Base-by-base conservation (phyloP, 1,140 invertebrate species). In the Pseudomyrmex concolor region DNA sequence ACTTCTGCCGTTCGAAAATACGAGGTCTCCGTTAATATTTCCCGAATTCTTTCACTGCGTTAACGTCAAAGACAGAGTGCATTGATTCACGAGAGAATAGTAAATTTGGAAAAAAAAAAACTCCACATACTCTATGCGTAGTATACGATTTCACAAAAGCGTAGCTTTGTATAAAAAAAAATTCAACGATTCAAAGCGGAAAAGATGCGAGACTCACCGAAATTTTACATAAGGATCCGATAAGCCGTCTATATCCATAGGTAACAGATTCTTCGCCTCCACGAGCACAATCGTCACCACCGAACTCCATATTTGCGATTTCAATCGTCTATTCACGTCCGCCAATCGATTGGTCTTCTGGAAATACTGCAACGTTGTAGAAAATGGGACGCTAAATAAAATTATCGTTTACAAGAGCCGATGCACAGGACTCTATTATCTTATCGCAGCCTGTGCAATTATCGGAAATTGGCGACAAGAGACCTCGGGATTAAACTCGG, bases 161-260 rank as follows among this genome's bases (percentile, higher is more conserved):
- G 34, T 0, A 34, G 7, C 34, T 34, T 34, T 7, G 34, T 5
- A 22, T 51, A 15, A 48, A 22, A 22, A 22, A 10, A 50, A 10
- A 51, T 50, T 67, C 15, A 70, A 25, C 13, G 51, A n/a, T 17
- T 68, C n/a, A 1, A 4, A 34, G 7, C 34, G 34, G 5, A 34
- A 68, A 50, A 8, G n/a, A 68, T 25, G 2, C 15, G 1, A 50
- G 17, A 57, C 68, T 8, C 94, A 98, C 97, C 97, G 96, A 95
- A 99, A 99, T 94, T 99, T 99, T 90, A 99, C 98, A 92, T 99
- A 99, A 64, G 98, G 98, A 94, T 99, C 98, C 86, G 97, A 98
- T 51, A 97, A 95, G 67, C 98, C 97, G 91, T 99, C 98, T 86
- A 98, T 96, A 92, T 99, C 97, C 96, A 98, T 98, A 8, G 97